These are phyloP conservation scores for Cerastis leucographa DNA, from an alignment of 2,888 invertebrate species.

Conservation along the genomic window DNA sequence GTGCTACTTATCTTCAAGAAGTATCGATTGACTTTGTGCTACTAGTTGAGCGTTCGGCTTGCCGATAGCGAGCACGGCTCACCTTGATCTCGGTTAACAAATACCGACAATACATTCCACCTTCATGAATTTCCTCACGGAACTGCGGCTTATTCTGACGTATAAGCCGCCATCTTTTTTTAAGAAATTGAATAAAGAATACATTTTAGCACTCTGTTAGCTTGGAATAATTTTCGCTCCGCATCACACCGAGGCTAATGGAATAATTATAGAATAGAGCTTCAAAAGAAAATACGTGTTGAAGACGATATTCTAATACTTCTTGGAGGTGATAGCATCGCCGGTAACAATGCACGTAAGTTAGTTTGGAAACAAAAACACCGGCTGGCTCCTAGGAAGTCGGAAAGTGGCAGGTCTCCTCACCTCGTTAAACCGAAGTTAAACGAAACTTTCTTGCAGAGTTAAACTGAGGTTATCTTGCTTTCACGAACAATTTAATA, in stretches of 20 bases:
- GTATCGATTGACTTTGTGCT: constrained; percentile 50
- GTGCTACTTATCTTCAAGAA: constrained; percentile 44
- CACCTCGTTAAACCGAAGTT: constrained; percentile 76
- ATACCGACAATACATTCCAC: constrained; percentile 28
- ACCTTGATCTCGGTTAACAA: constrained; percentile 43
- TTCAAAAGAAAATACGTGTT: constrained; percentile 31
- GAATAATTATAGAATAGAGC: constrained; percentile 31
- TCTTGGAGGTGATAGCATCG: constrained; percentile 28
- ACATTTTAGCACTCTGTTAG: constrained; percentile 36
- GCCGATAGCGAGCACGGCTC: constrained; percentile 35
- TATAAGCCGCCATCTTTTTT: constrained; percentile 21
- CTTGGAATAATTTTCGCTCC: constrained; percentile 32
- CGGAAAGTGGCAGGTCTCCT: constrained; percentile 68
- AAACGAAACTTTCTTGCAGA: constrained; percentile 72
- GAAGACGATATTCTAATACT: constrained; percentile 48
- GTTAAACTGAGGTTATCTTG: constrained; percentile 82
- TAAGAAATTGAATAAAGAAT: constrained; percentile 38
- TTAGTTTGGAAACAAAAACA: constrained; percentile 69
- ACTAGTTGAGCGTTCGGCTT: constrained; percentile 33
- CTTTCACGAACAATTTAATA: constrained; percentile 89
- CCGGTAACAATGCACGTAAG: constrained; percentile 60
- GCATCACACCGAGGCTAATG: constrained; percentile 2
- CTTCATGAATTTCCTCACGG: constrained; percentile 16
- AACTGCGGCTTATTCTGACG: constrained; percentile 28
- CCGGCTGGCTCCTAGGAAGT: constrained; percentile 62